Conservation (phyloP, 2,888 invertebrate species). For the Pterobdella sp. region DNA sequence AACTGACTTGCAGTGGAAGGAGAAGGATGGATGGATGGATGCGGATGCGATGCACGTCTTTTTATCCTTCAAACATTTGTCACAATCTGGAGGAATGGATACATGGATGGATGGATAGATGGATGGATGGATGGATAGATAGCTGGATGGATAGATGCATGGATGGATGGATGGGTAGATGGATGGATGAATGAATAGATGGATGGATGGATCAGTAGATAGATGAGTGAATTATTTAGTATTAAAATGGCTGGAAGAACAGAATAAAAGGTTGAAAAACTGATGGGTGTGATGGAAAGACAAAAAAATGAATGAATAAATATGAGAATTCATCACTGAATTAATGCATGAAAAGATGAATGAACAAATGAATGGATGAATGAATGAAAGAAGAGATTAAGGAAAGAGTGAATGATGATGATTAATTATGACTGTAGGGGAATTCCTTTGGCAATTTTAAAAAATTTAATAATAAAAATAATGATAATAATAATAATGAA, state of each 20-base stretch:
- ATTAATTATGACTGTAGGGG: too few species aligned
- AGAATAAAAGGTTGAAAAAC: too few species aligned
- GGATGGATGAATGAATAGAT: neutral
- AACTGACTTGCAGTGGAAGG: neutral
- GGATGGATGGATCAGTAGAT: neutral
- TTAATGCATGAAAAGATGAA: neutral
- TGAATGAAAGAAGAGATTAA: neutral
- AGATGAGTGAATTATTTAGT: neutral
- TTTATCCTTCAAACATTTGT: too few species aligned
- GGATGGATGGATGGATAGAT: neutral
- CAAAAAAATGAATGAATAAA: neutral
- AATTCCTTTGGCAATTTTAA: too few species aligned
- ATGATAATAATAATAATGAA: too few species aligned
- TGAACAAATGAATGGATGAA: neutral
- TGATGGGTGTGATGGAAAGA: neutral
- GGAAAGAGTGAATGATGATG: neutral
- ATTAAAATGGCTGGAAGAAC: neutral
- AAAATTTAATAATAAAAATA: too few species aligned
- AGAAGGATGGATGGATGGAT: neutral
- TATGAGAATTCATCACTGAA: neutral
- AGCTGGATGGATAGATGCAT: neutral
- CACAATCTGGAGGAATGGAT: neutral
- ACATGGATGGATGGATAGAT: neutral
- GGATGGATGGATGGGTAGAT: neutral
- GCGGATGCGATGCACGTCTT: too few species aligned